A percentile compares a stretch with the other conserved stretches of the same genome.
Evolutionary conservation across 2,888 invertebrate species (phyloP).

Genomic region (Rhaphigaster nebulosa): DNA sequence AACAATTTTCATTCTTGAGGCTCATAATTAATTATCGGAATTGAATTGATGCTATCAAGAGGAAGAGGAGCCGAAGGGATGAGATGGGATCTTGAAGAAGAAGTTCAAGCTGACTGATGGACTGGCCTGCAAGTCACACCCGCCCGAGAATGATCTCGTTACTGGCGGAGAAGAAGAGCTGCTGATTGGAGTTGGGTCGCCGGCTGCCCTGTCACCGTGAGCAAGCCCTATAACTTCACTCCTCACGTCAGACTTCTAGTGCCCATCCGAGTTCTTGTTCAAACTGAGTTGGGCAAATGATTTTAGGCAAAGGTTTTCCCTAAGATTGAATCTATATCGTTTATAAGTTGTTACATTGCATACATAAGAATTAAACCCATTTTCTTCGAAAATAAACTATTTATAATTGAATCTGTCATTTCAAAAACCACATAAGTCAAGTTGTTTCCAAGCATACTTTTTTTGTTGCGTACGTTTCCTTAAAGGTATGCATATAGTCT

Average conservation of each 20-base stretch:
- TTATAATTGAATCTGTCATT: no score
- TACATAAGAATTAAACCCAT: not conserved
- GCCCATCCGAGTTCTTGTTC: not conserved
- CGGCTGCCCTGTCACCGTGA: slow-evolving; percentile 17
- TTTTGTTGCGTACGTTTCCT: no score
- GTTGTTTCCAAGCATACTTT: no score
- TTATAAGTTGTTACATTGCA: not conserved
- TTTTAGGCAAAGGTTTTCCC: no score
- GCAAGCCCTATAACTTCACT: not conserved
- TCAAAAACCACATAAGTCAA: no score
- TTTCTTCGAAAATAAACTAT: not conserved
- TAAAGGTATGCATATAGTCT: no score
- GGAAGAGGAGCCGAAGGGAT: not conserved
- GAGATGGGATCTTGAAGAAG: not conserved
- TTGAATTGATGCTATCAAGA: not conserved
- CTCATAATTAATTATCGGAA: not conserved
- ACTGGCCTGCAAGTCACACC: not conserved
- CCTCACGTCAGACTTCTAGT: not conserved
- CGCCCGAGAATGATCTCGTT: not conserved
- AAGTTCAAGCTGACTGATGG: not conserved
- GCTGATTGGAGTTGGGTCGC: not conserved
- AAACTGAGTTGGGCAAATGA: not conserved
- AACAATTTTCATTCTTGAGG: not conserved
- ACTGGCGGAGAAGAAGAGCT: slow-evolving; percentile 10
- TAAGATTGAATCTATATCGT: not conserved